Conservation (phyloP, 2,888 invertebrate genomes). For the Sicus ferrugineus region DNA sequence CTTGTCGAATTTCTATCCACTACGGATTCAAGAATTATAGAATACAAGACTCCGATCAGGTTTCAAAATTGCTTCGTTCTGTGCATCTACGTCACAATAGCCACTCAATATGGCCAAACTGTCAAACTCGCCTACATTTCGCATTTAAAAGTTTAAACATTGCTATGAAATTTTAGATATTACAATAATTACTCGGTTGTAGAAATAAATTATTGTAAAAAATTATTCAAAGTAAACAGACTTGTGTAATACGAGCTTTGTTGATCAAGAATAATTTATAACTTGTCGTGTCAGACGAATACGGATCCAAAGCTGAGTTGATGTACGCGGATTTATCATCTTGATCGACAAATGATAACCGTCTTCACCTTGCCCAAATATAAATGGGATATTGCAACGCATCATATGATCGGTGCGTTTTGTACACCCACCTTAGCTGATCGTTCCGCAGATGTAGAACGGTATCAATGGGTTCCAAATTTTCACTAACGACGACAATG, state of each 20-base stretch:
- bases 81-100: slow-evolving; percentile 10
- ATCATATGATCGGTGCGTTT: slow-evolving; percentile 37
- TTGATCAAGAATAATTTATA: no score
- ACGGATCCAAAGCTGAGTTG: no score
- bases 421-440: slow-evolving; percentile 27
- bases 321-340: slow-evolving; percentile 48
- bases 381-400: slow-evolving; percentile 31
- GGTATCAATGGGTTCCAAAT: slow-evolving; percentile 18
- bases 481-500: background rate
- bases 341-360: slow-evolving; percentile 27
- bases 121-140: no score
- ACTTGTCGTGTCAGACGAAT: slow-evolving; percentile 39
- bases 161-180: no score
- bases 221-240: slow-evolving; percentile 14
- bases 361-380: slow-evolving; percentile 35
- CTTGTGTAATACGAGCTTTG: slow-evolving; percentile 9
- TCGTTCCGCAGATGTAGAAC: slow-evolving; percentile 24
- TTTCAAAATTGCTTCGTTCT: no score
- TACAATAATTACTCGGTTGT: background rate
- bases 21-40: no score
- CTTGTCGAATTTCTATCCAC: background rate
- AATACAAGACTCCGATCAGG: no score
- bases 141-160: no score
- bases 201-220: slow-evolving; percentile 9
- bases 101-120: no score